Conservation (phyloP, 2,113 vertebrate genomes). For the Osmerus mordax region DNA sequence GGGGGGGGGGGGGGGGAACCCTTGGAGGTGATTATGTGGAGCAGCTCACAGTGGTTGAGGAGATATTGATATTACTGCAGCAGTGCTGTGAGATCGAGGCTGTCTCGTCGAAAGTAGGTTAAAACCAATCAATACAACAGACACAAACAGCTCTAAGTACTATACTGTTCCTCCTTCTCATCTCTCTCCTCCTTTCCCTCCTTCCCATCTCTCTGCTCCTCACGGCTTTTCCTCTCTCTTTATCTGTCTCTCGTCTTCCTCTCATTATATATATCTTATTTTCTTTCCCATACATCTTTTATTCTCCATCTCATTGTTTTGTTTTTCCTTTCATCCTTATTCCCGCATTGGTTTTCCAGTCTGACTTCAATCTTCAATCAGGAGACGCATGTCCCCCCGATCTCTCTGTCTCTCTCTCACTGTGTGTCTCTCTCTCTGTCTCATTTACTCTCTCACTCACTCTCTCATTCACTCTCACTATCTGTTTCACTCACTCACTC, state of each 20-base stretch:
- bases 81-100: conserved; percentile 8
- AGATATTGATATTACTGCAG: conserved; percentile 59
- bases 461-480: background rate
- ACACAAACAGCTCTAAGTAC: conserved; percentile 31
- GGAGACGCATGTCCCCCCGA: no score
- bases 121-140: conserved; percentile 66
- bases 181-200: background rate
- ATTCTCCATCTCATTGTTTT: no score
- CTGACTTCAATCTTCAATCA: no score
- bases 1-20: conserved; percentile 51
- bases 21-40: conserved; percentile 67
- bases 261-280: no score
- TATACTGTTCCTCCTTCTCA: conserved; percentile 6
- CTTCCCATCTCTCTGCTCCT: no score
- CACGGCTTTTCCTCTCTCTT: conserved; percentile 9
- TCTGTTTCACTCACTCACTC: background rate
- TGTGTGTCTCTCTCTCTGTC: background rate
- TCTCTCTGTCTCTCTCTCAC: background rate
- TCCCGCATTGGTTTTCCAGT: no score
- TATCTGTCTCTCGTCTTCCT: background rate
- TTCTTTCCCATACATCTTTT: no score
- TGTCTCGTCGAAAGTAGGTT: conserved; percentile 69
- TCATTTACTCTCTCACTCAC: background rate
- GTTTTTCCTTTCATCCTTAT: no score
- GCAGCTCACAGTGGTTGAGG: conserved; percentile 46